Conservation (phyloP, 1,140 invertebrate species). For the Drosophila bifasciata region DNA sequence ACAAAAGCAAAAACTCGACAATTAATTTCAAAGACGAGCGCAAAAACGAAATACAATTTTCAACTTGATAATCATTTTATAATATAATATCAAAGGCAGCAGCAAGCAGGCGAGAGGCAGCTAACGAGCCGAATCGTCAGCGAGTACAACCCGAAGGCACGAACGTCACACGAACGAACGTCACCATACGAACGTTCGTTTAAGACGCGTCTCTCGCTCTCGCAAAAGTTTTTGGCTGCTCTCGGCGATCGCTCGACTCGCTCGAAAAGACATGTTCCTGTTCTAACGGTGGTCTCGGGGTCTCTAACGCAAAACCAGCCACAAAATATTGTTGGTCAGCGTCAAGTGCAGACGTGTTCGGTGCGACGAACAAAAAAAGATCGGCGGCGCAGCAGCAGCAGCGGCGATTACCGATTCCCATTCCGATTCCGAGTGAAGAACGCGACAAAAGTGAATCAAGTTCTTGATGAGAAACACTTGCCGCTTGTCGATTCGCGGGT, state of each 20-base stretch:
- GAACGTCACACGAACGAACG: slow-evolving; percentile 7
- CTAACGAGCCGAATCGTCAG: slow-evolving; percentile 1
- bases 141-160: slow-evolving; percentile 1
- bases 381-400: neutral
- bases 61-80: slow-evolving; percentile 44
- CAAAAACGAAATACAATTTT: slow-evolving; percentile 26
- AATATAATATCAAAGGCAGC: slow-evolving; percentile 36
- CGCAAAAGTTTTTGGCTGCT: neutral
- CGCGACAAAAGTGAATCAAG: slow-evolving; percentile 45
- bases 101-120: slow-evolving; percentile 14
- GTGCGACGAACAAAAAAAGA: slow-evolving; percentile 3
- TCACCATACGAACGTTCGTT: too few relatives aligned
- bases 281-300: slow-evolving; percentile 45
- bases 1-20: slow-evolving; percentile 15
- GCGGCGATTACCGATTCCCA: slow-evolving; percentile 35
- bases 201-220: neutral
- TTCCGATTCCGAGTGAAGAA: slow-evolving; percentile 22
- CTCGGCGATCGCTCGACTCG: too few relatives aligned
- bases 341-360: slow-evolving; percentile 36
- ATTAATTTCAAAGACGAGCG: slow-evolving; percentile 5
- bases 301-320: slow-evolving; percentile 23
- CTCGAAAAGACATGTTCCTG: slow-evolving; percentile 13
- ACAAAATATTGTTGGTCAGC: slow-evolving; percentile 51
- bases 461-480: slow-evolving; percentile 60
- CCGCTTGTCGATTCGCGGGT: slow-evolving; percentile 54